These are phyloP conservation scores for Camponotus pennsylvanicus DNA, from an alignment of 1,140 invertebrate species.

Conservation along the genomic window DNA sequence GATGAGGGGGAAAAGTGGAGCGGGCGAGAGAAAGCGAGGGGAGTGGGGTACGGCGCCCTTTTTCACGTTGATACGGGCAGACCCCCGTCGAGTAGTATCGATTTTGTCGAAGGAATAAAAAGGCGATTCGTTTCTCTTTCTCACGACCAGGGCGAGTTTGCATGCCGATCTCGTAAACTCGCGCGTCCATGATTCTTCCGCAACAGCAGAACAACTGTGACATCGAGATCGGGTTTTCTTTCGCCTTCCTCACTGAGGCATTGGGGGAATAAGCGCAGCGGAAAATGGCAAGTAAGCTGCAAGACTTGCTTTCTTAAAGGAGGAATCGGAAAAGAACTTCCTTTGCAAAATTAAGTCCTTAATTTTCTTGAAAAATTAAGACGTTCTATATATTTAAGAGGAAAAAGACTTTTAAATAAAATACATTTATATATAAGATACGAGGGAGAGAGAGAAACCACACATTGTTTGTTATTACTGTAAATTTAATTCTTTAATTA, in stretches of 20 bases:
- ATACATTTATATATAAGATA: constrained; percentile 19
- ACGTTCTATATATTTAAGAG: background rate
- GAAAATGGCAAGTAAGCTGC: constrained; percentile 33
- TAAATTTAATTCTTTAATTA: background rate
- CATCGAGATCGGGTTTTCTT: constrained; percentile 12
- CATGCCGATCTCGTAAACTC: constrained; percentile 49
- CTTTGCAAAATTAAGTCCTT: constrained; percentile 34
- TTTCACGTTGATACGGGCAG: constrained; percentile 31
- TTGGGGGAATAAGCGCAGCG: constrained; percentile 23
- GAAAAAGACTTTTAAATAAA: constrained; percentile 19
- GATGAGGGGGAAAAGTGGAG: background rate
- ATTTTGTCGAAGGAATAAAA: constrained; percentile 34
- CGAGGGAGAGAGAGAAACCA: no score
- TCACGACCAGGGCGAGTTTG: constrained; percentile 33
- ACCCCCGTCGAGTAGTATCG: constrained; percentile 46
- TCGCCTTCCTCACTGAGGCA: background rate
- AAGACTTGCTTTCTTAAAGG: background rate
- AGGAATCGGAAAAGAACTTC: background rate
- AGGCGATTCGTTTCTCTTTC: constrained; percentile 46
- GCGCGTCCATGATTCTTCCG: constrained; percentile 54
- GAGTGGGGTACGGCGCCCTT: constrained; percentile 5
- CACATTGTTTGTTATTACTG: background rate
- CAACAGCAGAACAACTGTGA: constrained; percentile 25
- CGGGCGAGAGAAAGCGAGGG: no score
- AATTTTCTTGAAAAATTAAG: constrained; percentile 1